Evolutionary conservation across 2,797 vertebrate species (phyloP).

Genomic region (Peromyscus melanophrys): DNA sequence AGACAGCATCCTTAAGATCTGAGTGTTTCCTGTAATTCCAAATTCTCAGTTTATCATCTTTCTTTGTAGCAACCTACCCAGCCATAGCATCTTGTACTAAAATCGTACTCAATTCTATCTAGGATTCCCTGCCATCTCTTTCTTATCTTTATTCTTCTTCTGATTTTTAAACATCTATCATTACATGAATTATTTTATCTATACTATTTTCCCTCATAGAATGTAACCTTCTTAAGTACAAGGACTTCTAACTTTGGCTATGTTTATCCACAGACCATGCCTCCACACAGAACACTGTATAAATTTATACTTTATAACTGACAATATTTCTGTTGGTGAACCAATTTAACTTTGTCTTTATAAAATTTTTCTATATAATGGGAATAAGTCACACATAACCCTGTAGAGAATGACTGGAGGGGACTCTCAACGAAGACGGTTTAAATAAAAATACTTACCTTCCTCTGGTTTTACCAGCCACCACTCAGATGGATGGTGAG

Average conservation of each 20-base stretch:
- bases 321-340: slow-evolving; percentile 45
- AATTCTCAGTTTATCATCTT: background rate
- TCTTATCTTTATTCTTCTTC: background rate
- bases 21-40: background rate
- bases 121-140: background rate
- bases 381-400: slow-evolving; percentile 56
- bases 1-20: background rate
- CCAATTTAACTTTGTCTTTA: slow-evolving; percentile 41
- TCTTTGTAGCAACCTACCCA: background rate
- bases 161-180: background rate
- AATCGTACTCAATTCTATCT: background rate
- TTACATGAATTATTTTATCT: slow-evolving; percentile 14
- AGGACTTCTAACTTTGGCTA: background rate
- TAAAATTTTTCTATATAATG: slow-evolving; percentile 1
- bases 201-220: background rate
- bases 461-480: slow-evolving; percentile 76
- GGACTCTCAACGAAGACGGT: background rate
- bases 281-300: background rate
- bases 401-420: background rate
- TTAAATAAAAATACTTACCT: slow-evolving; percentile 80
- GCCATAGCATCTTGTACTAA: background rate
- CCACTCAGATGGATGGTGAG: slow-evolving; percentile 79
- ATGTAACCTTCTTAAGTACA: background rate
- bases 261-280: slow-evolving; percentile 12
- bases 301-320: background rate